phyloP scores from a whole-genome alignment of 1,140 invertebrate genomes.

The Drosophila orena region DNA sequence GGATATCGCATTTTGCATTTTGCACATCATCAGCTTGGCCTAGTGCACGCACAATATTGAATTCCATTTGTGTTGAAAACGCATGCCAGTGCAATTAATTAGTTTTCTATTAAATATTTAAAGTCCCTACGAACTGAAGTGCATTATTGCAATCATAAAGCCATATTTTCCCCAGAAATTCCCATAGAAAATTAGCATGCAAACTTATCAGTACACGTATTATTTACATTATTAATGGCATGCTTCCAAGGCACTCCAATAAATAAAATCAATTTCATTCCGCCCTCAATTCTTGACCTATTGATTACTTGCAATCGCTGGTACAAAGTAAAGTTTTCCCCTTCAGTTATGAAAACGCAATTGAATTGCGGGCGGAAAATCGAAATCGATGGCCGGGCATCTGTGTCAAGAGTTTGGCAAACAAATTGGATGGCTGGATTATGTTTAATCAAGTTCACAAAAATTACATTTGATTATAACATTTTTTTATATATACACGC shows the following conservation, averaged over 20 bases:
- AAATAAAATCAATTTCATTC: background rate
- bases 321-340: background rate
- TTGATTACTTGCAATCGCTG: background rate
- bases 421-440: conserved; percentile 22
- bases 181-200: no score
- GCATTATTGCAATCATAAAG: no score
- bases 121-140: no score
- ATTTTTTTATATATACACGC: no score
- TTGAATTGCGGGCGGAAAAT: conserved; percentile 1
- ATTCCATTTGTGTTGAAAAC: no score
- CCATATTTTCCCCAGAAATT: no score
- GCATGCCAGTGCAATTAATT: no score
- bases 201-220: no score
- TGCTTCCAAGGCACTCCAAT: background rate
- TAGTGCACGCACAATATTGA: no score
- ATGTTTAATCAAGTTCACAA: conserved; percentile 69
- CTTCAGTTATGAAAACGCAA: conserved; percentile 9
- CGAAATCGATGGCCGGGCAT: background rate
- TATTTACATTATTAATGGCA: background rate
- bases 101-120: no score
- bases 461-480: conserved; percentile 50
- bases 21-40: background rate
- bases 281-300: background rate
- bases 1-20: background rate
- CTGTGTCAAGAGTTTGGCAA: conserved; percentile 47